Base-by-base conservation (phyloP, 2,888 invertebrate species). In the Neoascia interrupta region DNA sequence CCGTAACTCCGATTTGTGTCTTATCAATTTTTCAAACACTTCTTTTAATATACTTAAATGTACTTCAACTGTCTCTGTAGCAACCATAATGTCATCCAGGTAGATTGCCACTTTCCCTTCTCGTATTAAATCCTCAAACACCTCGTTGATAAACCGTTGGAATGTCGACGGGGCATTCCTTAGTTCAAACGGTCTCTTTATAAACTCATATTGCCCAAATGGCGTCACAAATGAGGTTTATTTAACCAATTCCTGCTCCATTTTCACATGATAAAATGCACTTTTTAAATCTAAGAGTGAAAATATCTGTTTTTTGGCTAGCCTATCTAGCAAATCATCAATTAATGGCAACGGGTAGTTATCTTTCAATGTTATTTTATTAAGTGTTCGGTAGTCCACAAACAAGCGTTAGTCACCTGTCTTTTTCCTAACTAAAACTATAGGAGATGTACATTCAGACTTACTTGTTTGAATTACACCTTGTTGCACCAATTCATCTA, bases 131-230 rank as follows among this genome's bases (percentile, higher is more conserved):
- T 39, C 28, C 21, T n/a, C 18, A 34, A 45, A 58, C 6, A 58
- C 39, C n/a, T 34, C 43, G 39, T 19, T 45, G 39, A 51, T 43
- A 53, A 49, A 58, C 13, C 19, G 37, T 28, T 58, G 69, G 31
- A 47, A 61, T 10, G 37, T 31, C 6, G 43, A 36, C 18, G 64
- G 81, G 23, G 64, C 70, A 36, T 74, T 70, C 37, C 53, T 74
- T n/a, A 60, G 13, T 2, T 64, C 43, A n/a, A 74, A 45, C 64
- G 70, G 8, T 74, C 39, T 81, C 13, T 41, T 79, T 4, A 56
- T 26, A 75, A 68, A 81, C 19, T 80, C 75, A 34, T 47, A 75
- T 36, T 80, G 74, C 31, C 70, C 73, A 58, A 73, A 28, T 15
- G 69, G 56, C 10, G 79, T 79, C 3, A 79, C 66, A 23, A 76